Base-by-base conservation (phyloP, 1,140 invertebrate genomes). In the Sarcophaga peregrina region DNA sequence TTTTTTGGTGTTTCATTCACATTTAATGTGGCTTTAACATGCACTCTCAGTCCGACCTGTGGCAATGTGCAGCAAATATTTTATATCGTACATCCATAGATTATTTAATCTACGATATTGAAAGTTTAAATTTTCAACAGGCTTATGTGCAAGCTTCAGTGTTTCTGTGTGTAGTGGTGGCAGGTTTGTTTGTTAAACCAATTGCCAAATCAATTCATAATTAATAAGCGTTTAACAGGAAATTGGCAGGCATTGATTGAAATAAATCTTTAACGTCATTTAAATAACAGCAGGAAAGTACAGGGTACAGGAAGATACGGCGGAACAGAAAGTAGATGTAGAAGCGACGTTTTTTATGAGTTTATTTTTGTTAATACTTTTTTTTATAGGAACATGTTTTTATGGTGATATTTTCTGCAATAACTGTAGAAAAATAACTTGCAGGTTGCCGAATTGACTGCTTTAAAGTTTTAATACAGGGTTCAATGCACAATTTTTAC, bases 161-260 rank as follows among this genome's bases (percentile, higher is more conserved):
- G 54, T 58, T 0, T 58, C 0, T 58, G 11, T 11, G 54, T 58
- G 5, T n/a, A 58, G 54, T 58, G 11, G 13, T 11, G 11, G 54
- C n/a, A 15, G 54, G 54, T 3, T 2, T 37, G 11, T 15, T 58
- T 58, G 54, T 58, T 58, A 58, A 58, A 10, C 11, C 54, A 58
- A 58, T 58, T n/a, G 54, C 54, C 54, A 58, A 58, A 58, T 10
- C 54, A 58, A 58, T 58, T 58, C n/a, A 58, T 58, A 58, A 58
- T 58, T 58, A 58, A 58, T n/a, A 58, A 58, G 54, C n/a, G 11
- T 58, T 58, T 58, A 58, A 58, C 54, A 58, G 54, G 54, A 58
- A 58, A 13, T 58, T 58, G 54, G 8, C 54, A 58, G 54, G 54
- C 54, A 58, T 58, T 58, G 54, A 58, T 37, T 37, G 25, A 37